Base-by-base conservation (phyloP, 2,113 vertebrate species). In the Elgaria multicarinata region DNA sequence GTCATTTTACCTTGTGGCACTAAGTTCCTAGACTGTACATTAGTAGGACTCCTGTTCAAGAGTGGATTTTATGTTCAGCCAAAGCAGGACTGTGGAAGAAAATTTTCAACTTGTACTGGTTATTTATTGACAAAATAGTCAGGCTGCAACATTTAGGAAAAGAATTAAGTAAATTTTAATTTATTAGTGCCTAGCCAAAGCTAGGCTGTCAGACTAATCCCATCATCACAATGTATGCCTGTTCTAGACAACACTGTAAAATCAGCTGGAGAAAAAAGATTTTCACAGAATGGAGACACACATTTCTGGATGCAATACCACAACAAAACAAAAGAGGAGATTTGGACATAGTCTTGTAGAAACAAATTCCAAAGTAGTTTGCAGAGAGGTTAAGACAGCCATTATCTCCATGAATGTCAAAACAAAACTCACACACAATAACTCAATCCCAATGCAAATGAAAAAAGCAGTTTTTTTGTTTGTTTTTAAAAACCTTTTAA, bases 161-260 rank as follows among this genome's bases (percentile, higher is more conserved):
- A 90, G 91, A 88, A 92, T 93, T 93, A 88, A 94, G 90, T 94
- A 93, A 24, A 81, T 91, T 94, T 96, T 93, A 94, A 95, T 94
- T 42, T 64, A 83, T 94, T 93, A 93, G 78, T 74, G 91, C 93
- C 93, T 91, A 0, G 0, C 92, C 92, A 93, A 89, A 94, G 86
- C 92, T 93, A 92, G 91, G 88, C 53, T 55, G 36, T 77, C 83
- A 86, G 89, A 90, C 1, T 86, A 85, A 81, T 93, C 85, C 92
- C 93, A 89, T 64, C 89, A 44, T 86, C 85, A 91, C 88, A 78
- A 90, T 13, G 91, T 89, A 0, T 88, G 85, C 85, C 93, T 91
- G 91, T 83, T 93, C 84, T 86, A 91, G 4, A 7, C 89, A 95
- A 93, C 89, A 1, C 0, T 75, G 85, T 3, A 0, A 78, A 87